A percentile compares a stretch with the other conserved stretches of the same genome.
Evolutionary conservation across 1,140 invertebrate species (phyloP).

Genomic region (Helicorthomorpha holstii): DNA sequence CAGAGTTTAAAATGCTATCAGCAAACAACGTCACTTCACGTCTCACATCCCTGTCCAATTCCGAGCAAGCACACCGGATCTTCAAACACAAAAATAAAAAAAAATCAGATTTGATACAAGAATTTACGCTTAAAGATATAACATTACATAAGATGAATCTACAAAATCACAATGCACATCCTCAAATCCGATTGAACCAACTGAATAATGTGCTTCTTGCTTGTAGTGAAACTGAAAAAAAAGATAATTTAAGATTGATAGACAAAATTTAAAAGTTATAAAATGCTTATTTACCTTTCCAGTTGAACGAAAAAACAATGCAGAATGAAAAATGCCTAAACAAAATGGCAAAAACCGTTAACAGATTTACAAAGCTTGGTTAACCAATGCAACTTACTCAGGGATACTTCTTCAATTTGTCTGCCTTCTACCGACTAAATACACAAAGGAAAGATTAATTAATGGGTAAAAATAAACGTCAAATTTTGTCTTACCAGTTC

Average conservation of each 20-base stretch:
- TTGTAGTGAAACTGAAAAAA: constrained; percentile 63
- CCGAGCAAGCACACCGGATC: constrained; percentile 69
- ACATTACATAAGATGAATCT: constrained; percentile 73
- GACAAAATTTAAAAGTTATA: background rate
- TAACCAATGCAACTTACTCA: constrained; percentile 31
- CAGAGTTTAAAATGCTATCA: constrained; percentile 46
- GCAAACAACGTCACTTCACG: constrained; percentile 70
- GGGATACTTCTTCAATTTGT: constrained; percentile 86
- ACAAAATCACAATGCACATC: constrained; percentile 96
- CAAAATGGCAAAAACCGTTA: constrained; percentile 5
- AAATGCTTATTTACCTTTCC: constrained; percentile 44
- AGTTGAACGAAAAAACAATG: constrained; percentile 80
- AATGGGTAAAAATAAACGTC: constrained; percentile 7
- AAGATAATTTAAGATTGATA: background rate
- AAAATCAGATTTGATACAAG: background rate
- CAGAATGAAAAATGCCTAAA: constrained; percentile 69
- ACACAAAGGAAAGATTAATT: constrained; percentile 9
- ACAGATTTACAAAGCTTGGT: background rate
- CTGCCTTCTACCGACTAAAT: constrained; percentile 62
- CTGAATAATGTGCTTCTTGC: constrained; percentile 80
- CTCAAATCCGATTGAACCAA: constrained; percentile 83
- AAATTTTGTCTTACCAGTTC: constrained; percentile 40
- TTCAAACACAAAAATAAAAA: constrained; percentile 15
- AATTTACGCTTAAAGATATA: background rate
- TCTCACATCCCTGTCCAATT: constrained; percentile 53